Percentiles rank a stretch among this genome's conserved stretches.
Conservation (phyloP, 2,888 invertebrate species). For the Rhamphomyia laevipes region DNA sequence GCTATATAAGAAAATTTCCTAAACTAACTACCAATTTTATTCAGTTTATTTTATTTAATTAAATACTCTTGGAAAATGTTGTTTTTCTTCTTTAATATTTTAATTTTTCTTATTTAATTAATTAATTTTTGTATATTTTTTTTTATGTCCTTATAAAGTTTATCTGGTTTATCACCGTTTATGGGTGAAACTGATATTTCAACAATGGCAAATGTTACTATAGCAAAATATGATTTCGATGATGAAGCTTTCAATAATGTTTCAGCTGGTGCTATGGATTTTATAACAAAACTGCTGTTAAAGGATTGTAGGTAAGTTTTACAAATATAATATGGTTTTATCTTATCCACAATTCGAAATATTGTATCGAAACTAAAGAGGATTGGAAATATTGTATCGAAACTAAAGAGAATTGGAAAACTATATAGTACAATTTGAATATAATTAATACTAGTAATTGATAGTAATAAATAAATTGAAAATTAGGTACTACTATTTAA, state of each 20-base stretch:
- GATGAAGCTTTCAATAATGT: slow-evolving; percentile 94
- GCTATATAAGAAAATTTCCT: too few relatives aligned
- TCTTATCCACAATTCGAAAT: background rate
- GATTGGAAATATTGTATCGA: too few relatives aligned
- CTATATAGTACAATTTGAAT: too few relatives aligned
- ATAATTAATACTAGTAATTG: too few relatives aligned
- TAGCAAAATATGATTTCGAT: slow-evolving; percentile 94
- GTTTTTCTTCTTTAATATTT: too few relatives aligned
- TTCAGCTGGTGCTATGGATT: slow-evolving; percentile 90
- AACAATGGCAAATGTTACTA: slow-evolving; percentile 97
- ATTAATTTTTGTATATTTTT: slow-evolving; percentile 9
- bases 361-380: background rate
- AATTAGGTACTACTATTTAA: too few relatives aligned
- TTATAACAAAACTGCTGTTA: slow-evolving; percentile 80
- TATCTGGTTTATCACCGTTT: slow-evolving; percentile 95
- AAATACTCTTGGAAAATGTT: too few relatives aligned
- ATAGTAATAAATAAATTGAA: too few relatives aligned
- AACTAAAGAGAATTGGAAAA: too few relatives aligned
- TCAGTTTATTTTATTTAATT: too few relatives aligned
- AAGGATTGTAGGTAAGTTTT: slow-evolving; percentile 81
- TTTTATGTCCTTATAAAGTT: slow-evolving; percentile 38
- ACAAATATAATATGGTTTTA: background rate
- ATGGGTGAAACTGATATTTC: slow-evolving; percentile 97
- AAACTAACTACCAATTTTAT: too few relatives aligned
- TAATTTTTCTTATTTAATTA: background rate